A percentile compares a stretch with the other conserved stretches of the same genome.
Conservation (phyloP, 2,113 vertebrate species). For the Acrocephalus kingi region DNA sequence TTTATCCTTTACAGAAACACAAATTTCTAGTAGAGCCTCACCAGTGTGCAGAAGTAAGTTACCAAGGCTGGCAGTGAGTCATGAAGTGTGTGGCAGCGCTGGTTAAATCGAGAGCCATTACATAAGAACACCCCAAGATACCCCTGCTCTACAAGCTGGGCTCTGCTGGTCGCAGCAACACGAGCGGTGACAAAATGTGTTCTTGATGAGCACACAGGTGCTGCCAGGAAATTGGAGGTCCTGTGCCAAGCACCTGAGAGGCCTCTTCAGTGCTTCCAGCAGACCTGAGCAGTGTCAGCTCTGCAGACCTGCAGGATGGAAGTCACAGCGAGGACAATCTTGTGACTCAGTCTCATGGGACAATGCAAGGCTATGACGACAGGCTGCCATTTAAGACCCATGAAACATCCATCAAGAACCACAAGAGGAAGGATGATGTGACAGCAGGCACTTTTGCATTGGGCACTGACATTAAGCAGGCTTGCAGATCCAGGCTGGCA, state of each 20-base stretch:
- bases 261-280: neutral
- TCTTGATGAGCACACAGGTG: neutral
- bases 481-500: neutral
- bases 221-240: neutral
- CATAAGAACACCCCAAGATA: neutral
- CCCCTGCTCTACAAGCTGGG: neutral
- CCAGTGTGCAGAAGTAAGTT: neutral
- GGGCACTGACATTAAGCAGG: neutral
- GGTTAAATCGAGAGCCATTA: neutral
- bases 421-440: neutral
- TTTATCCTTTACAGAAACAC: neutral
- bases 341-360: neutral
- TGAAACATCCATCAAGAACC: neutral
- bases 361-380: neutral
- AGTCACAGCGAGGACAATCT: neutral
- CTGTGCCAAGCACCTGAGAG: neutral
- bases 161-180: neutral
- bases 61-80: neutral
- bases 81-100: neutral
- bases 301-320: neutral
- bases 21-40: neutral
- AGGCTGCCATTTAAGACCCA: neutral
- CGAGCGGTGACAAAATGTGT: neutral
- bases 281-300: neutral
- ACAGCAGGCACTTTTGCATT: neutral